Evolutionary conservation across 2,888 invertebrate genomes (phyloP), one percentile per base, ranked within the genome.

Genomic region (Phortica magna): DNA sequence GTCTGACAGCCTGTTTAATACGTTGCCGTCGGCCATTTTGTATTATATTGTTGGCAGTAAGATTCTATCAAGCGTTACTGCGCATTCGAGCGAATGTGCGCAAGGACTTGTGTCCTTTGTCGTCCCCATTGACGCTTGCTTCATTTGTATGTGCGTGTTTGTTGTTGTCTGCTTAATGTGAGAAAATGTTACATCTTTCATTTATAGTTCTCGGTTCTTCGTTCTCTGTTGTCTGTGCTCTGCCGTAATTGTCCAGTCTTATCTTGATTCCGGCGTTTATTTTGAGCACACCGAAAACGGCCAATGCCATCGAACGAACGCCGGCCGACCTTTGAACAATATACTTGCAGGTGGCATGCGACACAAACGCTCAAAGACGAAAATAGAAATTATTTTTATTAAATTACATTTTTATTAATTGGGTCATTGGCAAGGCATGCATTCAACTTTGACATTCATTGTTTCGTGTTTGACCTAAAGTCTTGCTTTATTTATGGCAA

Each of bases 201-300:
- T 74, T 71, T 53, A 39, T 55, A 19, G 19, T 53, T 71, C 53
- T 74, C n/a, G n/a, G n/a, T n/a, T n/a, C n/a, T n/a, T n/a, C n/a
- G n/a, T n/a, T n/a, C n/a, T n/a, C n/a, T n/a, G n/a, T n/a, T n/a
- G n/a, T n/a, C 48, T 74, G 74, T 75, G 76, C 80, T 80, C 80
- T 83, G 84, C 82, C 81, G 81, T 90, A 90, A 90, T 90, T 90
- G 90, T 81, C 80, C 82, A 83, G 80, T 80, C 78, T 88, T 90
- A 90, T 90, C 90, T 83, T 83, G 87, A 88, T 89, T 78, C 80
- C 76, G 79, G 82, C 39, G 39, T 71, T 71, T 71, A 71, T 22
- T n/a, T n/a, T 14, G 5, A 71, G 55, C n/a, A 55, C 55, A 71
- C 70, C 53, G 10, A 55, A 31, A 10, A 53, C 19, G n/a, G 68